phyloP scores from a whole-genome alignment of 2,113 vertebrate genomes.

The Gasterosteus aculeatus region DNA sequence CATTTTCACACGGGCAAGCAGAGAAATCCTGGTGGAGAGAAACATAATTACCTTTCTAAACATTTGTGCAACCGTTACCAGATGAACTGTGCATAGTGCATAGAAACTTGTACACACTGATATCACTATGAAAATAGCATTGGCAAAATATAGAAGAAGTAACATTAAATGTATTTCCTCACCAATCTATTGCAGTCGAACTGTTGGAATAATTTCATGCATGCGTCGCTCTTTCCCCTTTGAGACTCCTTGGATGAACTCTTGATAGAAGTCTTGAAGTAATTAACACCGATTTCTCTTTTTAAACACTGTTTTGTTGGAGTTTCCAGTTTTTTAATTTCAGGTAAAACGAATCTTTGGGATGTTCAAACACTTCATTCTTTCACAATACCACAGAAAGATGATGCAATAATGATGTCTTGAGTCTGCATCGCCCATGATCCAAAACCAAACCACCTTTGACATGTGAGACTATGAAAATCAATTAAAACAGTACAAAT shows the following conservation, averaged over 20 bases:
- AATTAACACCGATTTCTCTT: neutral
- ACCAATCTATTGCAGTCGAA: neutral
- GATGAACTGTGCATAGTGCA: neutral
- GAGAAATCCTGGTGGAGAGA: neutral
- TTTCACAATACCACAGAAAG: neutral
- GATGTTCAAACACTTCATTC: neutral
- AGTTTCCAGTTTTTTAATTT: neutral
- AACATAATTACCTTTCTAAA: neutral
- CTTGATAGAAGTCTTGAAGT: neutral
- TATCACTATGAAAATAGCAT: neutral
- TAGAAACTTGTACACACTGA: neutral
- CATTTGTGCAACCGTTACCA: neutral
- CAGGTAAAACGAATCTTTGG: neutral
- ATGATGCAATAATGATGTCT: neutral
- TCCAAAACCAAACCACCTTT: neutral
- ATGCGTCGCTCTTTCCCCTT: constrained; percentile 12
- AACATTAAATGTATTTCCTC: neutral
- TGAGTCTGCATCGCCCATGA: neutral
- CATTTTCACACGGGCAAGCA: constrained; percentile 29
- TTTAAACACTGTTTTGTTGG: constrained; percentile 27
- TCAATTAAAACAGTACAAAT: neutral
- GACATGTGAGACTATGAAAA: neutral
- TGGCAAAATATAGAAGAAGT: neutral
- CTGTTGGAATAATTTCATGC: neutral
- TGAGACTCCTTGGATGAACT: constrained; percentile 4